A percentile compares a stretch with the other conserved stretches of the same genome.
These are phyloP conservation scores for Callorhinus ursinus DNA, from an alignment of 2,113 vertebrate species.

Conservation along the genomic window DNA sequence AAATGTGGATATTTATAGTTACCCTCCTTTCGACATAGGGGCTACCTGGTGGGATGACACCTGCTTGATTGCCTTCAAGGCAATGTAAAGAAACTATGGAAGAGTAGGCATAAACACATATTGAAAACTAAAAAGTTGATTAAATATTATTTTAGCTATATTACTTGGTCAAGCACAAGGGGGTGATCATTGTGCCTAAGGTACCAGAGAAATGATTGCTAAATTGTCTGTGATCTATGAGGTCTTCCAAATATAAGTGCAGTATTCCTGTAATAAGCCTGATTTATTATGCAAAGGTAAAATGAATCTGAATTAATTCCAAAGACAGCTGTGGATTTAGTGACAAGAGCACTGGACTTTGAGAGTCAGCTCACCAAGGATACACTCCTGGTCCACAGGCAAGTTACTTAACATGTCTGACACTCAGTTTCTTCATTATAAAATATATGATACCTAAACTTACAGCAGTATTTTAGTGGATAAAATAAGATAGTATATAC, in stretches of 20 bases:
- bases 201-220: not conserved
- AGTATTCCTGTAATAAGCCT: not conserved
- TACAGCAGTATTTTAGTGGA: not conserved
- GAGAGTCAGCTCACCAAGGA: not conserved
- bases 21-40: not conserved
- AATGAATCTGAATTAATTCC: not conserved
- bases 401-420: not conserved
- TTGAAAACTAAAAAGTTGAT: not conserved
- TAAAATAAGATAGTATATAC: not conserved
- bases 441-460: not conserved
- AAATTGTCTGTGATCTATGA: not conserved
- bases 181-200: not conserved
- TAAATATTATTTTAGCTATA: not conserved
- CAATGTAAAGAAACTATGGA: not conserved
- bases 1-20: not conserved
- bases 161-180: not conserved
- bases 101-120: not conserved
- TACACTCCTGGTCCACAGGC: not conserved
- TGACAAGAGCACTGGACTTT: not conserved
- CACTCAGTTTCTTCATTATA: not conserved
- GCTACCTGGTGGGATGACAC: not conserved
- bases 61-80: not conserved
- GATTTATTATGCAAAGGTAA: not conserved
- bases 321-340: not conserved
- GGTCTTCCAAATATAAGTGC: not conserved